Percentiles rank a stretch among this genome's conserved stretches.
These are phyloP conservation scores for Isoperla grammatica DNA, from an alignment of 2,888 invertebrate genomes.

Conservation along the genomic window DNA sequence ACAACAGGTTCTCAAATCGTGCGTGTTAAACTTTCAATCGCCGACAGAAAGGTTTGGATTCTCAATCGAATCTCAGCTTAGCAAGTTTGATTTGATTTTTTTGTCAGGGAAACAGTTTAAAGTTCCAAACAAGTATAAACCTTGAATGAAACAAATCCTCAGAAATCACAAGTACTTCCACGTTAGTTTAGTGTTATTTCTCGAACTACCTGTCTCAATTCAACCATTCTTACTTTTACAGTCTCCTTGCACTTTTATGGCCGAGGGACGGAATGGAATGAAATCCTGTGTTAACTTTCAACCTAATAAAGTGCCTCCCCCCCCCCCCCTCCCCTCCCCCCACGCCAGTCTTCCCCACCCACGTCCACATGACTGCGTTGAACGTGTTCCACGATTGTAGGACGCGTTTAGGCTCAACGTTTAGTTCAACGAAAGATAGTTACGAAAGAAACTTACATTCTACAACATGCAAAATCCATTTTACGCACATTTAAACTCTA, in stretches of 20 bases:
- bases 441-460: too few relatives aligned
- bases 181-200: conserved; percentile 25
- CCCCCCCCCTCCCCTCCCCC: too few relatives aligned
- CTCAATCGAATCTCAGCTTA: conserved; percentile 9
- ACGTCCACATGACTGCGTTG: conserved; percentile 13
- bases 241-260: conserved; percentile 13
- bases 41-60: background rate
- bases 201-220: conserved; percentile 14
- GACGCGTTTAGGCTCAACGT: too few relatives aligned
- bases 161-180: conserved; percentile 20
- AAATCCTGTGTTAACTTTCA: conserved; percentile 24
- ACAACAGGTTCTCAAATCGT: background rate
- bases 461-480: conserved; percentile 1
- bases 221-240: conserved; percentile 14
- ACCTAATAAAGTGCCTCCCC: conserved; percentile 18
- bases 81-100: conserved; percentile 25
- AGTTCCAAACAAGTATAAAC: conserved; percentile 19
- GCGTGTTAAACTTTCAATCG: background rate
- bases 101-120: conserved; percentile 22
- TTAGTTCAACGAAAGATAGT: too few relatives aligned
- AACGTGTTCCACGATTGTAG: conserved; percentile 3
- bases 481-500: background rate
- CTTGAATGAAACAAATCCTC: conserved; percentile 24
- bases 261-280: conserved; percentile 15
- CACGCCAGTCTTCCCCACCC: too few relatives aligned